A percentile compares a stretch with the other conserved stretches of the same genome.
Evolutionary conservation across 2,113 vertebrate species (phyloP).

Genomic region (Aix galericulata): DNA sequence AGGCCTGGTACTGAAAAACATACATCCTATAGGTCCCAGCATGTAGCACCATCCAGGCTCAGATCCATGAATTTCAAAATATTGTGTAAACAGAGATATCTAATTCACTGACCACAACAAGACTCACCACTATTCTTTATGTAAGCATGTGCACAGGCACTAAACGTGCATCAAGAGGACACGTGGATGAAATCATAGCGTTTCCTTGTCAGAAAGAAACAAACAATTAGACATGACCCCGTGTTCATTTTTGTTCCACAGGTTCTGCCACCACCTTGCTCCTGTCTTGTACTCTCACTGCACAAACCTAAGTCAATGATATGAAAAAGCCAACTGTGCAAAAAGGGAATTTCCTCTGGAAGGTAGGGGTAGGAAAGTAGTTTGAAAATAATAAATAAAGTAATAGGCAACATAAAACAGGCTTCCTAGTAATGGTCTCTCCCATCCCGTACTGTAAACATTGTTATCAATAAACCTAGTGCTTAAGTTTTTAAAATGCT

Average conservation of each 20-base stretch:
- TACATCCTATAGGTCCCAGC: not conserved
- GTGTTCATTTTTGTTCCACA: not conserved
- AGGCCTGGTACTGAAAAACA: not conserved
- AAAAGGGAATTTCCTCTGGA: not conserved
- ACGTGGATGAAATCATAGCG: not conserved
- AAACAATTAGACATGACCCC: not conserved
- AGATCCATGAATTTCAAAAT: not conserved
- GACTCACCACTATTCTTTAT: not conserved
- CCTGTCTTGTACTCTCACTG: not conserved
- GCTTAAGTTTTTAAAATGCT: not conserved
- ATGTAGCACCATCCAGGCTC: not conserved
- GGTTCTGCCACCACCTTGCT: not conserved
- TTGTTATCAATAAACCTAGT: not conserved
- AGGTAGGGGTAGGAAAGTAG: not conserved
- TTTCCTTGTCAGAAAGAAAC: not conserved
- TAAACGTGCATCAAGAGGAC: not conserved
- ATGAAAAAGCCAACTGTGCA: not conserved
- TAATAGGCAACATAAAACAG: not conserved
- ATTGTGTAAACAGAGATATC: not conserved
- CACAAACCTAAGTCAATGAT: not conserved
- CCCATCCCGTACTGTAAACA: not conserved
- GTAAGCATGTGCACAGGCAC: not conserved
- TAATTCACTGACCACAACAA: not conserved
- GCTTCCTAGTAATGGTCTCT: not conserved
- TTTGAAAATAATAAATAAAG: not conserved